phyloP scores from a whole-genome alignment of 2,888 invertebrate genomes.

The Hydraecia micacea region DNA sequence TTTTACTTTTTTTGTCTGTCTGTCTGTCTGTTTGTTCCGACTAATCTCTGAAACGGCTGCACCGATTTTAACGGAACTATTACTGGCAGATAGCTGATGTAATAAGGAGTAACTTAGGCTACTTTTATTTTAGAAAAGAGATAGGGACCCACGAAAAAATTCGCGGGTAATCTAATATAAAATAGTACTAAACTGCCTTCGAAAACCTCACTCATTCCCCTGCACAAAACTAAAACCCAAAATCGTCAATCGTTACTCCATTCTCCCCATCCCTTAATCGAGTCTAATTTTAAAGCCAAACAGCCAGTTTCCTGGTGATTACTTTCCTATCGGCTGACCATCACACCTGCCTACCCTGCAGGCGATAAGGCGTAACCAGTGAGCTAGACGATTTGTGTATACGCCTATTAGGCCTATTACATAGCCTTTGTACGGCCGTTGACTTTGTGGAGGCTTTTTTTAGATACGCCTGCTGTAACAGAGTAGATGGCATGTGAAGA shows the following conservation, averaged over 20 bases:
- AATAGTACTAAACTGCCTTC: background rate
- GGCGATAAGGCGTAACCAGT: conserved; percentile 64
- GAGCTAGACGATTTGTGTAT: conserved; percentile 74
- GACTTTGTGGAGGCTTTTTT: conserved; percentile 69
- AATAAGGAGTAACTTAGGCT: too few relatives aligned
- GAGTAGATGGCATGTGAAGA: conserved; percentile 3
- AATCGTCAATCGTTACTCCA: background rate
- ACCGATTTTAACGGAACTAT: too few relatives aligned
- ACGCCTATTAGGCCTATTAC: conserved; percentile 78
- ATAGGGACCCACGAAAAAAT: too few relatives aligned
- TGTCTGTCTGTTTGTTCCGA: too few relatives aligned
- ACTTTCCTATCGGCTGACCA: conserved; percentile 70
- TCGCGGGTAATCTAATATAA: too few relatives aligned
- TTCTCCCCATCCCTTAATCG: conserved; percentile 3
- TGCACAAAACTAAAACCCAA: background rate
- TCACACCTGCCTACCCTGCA: conserved; percentile 63
- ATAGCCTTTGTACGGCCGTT: conserved; percentile 70
- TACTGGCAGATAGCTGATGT: too few relatives aligned
- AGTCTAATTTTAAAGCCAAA: conserved; percentile 62
- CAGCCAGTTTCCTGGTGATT: conserved; percentile 67
- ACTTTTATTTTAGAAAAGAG: too few relatives aligned
- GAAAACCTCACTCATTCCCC: background rate
- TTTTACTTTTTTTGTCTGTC: too few relatives aligned
- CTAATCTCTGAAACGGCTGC: too few relatives aligned
- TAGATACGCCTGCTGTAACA: conserved; percentile 49